Evolutionary conservation across 2,797 vertebrate species (phyloP).

Genomic region (Betta splendens): DNA sequence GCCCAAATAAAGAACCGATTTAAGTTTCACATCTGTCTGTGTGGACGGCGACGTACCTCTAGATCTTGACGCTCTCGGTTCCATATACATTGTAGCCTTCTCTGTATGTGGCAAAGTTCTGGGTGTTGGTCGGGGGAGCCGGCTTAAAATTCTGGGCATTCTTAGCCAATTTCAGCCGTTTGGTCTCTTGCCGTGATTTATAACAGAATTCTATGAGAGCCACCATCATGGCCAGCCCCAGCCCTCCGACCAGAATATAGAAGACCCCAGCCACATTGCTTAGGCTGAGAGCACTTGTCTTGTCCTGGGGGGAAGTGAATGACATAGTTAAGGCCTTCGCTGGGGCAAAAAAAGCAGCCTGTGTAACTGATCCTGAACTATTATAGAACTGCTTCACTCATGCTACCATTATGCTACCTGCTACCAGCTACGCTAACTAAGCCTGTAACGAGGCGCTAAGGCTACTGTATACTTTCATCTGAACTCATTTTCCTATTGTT

Average conservation of each 20-base stretch:
- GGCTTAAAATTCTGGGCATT: slow-evolving; percentile 99
- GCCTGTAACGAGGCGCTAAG: slow-evolving; percentile 50
- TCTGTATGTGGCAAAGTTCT: slow-evolving; percentile 99
- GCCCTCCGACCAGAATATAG: slow-evolving; percentile 99
- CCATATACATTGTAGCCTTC: slow-evolving; percentile 99
- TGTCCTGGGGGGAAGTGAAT: slow-evolving; percentile 95
- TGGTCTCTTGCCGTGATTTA: slow-evolving; percentile 99
- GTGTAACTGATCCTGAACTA: slow-evolving; percentile 49
- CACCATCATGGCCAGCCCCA: slow-evolving; percentile 99
- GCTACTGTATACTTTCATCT: slow-evolving; percentile 38
- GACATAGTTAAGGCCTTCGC: slow-evolving; percentile 83
- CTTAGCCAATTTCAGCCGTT: slow-evolving; percentile 99
- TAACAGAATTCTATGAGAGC: slow-evolving; percentile 99
- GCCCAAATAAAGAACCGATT: slow-evolving; percentile 59
- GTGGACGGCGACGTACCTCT: slow-evolving; percentile 86
- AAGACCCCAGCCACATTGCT: slow-evolving; percentile 99
- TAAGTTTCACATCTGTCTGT: slow-evolving; percentile 54
- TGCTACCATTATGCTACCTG: slow-evolving; percentile 47
- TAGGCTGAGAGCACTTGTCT: slow-evolving; percentile 99
- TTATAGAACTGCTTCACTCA: too few relatives aligned
- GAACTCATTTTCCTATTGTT: slow-evolving; percentile 54
- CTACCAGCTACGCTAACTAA: slow-evolving; percentile 55
- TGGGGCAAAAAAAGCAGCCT: slow-evolving; percentile 69
- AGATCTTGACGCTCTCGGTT: slow-evolving; percentile 99
- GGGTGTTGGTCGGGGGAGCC: slow-evolving; percentile 94